Conservation (phyloP, 2,888 invertebrate species). For the Andrena minutula region DNA sequence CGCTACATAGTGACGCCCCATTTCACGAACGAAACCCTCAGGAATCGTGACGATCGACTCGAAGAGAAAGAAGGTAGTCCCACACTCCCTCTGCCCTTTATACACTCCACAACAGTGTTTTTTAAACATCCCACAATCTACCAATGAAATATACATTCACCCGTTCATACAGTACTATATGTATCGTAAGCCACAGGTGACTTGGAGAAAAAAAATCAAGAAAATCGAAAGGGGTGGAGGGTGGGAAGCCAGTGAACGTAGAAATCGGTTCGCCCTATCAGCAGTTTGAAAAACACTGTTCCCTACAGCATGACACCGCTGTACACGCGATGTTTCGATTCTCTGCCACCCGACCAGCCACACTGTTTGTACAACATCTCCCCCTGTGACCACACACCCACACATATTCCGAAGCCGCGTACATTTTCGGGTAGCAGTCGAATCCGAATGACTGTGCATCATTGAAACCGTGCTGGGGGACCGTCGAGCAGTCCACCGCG, state of each 20-base stretch:
- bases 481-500: conserved; percentile 12
- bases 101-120: conserved; percentile 42
- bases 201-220: too few species aligned
- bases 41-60: conserved; percentile 31
- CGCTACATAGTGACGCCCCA: conserved; percentile 65
- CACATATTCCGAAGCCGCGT: background rate
- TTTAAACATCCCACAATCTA: conserved; percentile 7
- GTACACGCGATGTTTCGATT: conserved; percentile 67
- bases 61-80: conserved; percentile 13
- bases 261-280: background rate
- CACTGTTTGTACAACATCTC: background rate
- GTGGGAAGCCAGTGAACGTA: too few species aligned
- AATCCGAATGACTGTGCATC: conserved; percentile 67
- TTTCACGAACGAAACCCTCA: conserved; percentile 45
- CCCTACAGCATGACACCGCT: conserved; percentile 68
- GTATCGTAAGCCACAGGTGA: too few species aligned
- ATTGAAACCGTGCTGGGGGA: conserved; percentile 58
- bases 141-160: too few species aligned
- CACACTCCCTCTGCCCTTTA: conserved; percentile 6
- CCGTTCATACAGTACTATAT: too few species aligned
- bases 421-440: conserved; percentile 1
- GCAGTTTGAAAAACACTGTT: conserved; percentile 59
- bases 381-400: background rate
- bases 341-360: background rate
- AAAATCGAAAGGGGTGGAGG: too few species aligned